These are phyloP conservation scores for Semnornis frantzii DNA, from an alignment of 2,113 vertebrate species.

Conservation along the genomic window DNA sequence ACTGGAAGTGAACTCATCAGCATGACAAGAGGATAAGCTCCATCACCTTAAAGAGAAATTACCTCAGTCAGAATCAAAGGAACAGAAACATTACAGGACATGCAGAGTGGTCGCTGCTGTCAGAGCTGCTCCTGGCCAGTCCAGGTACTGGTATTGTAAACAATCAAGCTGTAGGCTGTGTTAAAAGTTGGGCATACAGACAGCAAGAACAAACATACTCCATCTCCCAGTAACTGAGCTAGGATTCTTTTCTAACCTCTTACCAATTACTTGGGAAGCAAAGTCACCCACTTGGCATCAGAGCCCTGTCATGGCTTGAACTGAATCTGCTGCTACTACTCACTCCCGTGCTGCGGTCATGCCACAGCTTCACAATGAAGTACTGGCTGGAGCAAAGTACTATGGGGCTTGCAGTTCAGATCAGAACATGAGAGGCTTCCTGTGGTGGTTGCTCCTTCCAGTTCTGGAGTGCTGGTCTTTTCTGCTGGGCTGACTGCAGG, in stretches of 20 bases:
- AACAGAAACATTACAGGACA: not conserved
- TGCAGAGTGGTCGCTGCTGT: not conserved
- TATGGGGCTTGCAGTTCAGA: no score
- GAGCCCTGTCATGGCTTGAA: no score
- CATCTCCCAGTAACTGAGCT: not conserved
- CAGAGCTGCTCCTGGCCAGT: not conserved
- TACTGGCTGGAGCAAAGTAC: no score
- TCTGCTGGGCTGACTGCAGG: no score
- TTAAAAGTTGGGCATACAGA: not conserved
- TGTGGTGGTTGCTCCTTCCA: no score
- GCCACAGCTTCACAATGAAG: no score
- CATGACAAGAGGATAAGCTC: not conserved
- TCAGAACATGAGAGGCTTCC: no score
- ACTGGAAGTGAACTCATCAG: not conserved
- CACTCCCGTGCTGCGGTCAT: no score
- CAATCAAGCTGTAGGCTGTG: not conserved
- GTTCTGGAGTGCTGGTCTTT: no score
- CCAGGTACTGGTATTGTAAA: not conserved
- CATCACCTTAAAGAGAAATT: not conserved
- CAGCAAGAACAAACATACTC: not conserved
- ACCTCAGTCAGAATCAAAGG: not conserved
- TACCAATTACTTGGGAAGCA: not conserved
- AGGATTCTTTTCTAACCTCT: not conserved
- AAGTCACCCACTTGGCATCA: not conserved
- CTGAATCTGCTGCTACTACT: no score